A percentile compares a stretch with the other conserved stretches of the same genome.
phyloP scores from a whole-genome alignment of 2,888 invertebrate genomes.

The Eucriotettix oculatus region DNA sequence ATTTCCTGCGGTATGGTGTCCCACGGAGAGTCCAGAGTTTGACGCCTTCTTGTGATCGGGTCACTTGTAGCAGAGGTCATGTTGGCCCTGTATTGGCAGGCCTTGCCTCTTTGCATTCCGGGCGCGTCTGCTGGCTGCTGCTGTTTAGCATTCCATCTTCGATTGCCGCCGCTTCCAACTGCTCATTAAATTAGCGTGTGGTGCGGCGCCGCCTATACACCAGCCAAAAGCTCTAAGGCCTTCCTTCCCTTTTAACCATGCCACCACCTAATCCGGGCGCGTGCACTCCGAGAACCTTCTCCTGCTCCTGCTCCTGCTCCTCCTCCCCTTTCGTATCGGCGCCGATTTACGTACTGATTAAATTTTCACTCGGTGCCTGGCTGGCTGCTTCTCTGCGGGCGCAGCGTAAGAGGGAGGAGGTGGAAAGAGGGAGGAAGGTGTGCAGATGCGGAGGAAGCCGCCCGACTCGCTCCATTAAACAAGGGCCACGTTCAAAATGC shows the following conservation, averaged over 20 bases:
- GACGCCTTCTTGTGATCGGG: too few species aligned
- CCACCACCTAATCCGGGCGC: conserved; percentile 3
- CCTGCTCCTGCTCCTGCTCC: neutral
- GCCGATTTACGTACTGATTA: conserved; percentile 10
- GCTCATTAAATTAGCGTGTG: conserved; percentile 7
- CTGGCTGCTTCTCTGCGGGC: neutral
- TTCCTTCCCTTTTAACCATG: too few species aligned
- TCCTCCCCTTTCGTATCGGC: conserved; percentile 4
- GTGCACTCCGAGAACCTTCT: neutral
- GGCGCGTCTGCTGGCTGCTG: neutral
- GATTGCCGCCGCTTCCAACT: conserved; percentile 3
- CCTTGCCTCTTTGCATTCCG: too few species aligned
- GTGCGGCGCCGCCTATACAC: neutral
- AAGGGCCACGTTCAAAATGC: too few species aligned
- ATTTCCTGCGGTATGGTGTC: too few species aligned
- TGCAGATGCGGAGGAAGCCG: neutral
- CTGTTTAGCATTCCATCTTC: conserved; percentile 9
- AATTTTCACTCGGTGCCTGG: conserved; percentile 9
- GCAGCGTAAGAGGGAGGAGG: neutral
- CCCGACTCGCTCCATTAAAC: too few species aligned
- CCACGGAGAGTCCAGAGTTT: too few species aligned
- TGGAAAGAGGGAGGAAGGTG: neutral
- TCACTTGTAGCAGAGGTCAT: too few species aligned
- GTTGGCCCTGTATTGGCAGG: too few species aligned
- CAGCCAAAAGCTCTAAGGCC: neutral